phyloP scores from a whole-genome alignment of 2,888 invertebrate species.

The Phlogophora meticulosa region DNA sequence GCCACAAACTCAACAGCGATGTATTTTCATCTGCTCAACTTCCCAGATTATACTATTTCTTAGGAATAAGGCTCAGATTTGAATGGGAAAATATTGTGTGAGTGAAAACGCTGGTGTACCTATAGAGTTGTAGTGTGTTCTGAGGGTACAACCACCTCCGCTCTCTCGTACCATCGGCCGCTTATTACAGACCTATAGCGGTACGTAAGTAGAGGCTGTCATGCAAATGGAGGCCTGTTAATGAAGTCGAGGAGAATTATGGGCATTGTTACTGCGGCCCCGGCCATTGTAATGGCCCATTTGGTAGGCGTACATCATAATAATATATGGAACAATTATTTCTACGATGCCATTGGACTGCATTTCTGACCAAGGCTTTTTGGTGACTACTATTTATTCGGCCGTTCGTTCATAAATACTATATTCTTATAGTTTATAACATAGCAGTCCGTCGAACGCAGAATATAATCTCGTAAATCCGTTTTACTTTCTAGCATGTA shows the following conservation, averaged over 20 bases:
- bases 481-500: background rate
- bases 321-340: constrained; percentile 88
- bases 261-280: constrained; percentile 89
- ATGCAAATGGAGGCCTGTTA: constrained; percentile 91
- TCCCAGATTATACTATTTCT: constrained; percentile 53
- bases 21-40: constrained; percentile 67
- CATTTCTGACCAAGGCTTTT: constrained; percentile 79
- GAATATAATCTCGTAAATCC: constrained; percentile 12
- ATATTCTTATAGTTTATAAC: constrained; percentile 41
- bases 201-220: constrained; percentile 84
- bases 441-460: background rate
- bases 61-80: constrained; percentile 72
- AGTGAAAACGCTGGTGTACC: constrained; percentile 35
- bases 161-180: constrained; percentile 74
- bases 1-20: constrained; percentile 70
- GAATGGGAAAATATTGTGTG: constrained; percentile 29
- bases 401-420: constrained; percentile 42
- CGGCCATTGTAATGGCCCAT: constrained; percentile 87
- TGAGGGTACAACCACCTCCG: constrained; percentile 76
- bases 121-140: constrained; percentile 66
- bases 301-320: constrained; percentile 88
- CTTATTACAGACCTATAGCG: constrained; percentile 82
- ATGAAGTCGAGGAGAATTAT: constrained; percentile 91
- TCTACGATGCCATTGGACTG: constrained; percentile 80
- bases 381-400: constrained; percentile 70